Evolutionary conservation across 2,113 vertebrate genomes (phyloP), one percentile per base, ranked within the genome.

Genomic region (Ammodytes dubius): DNA sequence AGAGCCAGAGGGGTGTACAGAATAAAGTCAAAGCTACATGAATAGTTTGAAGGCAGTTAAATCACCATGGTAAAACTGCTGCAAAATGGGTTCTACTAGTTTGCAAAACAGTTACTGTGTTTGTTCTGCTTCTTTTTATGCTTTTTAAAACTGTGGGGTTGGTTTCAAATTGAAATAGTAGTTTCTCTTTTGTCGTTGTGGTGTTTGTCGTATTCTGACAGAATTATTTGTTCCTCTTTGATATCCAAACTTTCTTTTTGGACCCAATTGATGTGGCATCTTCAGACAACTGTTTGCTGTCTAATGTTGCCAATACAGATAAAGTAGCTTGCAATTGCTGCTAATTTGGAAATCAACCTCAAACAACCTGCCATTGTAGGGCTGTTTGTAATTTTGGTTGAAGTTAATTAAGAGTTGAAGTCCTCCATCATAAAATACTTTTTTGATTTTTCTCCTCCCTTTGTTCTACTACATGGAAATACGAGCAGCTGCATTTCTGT

Each of bases 11-110:
- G 66, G 66, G 40, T 70, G 76, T 52, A 76, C 53, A 81, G 63
- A 77, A 68, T 60, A 71, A 49, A 35, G 13, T 54, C 46, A 77
- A 72, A 72, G 78, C 77, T 68, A 82, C 77, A 77, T 65, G 56
- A 72, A 47, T 67, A 12, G 54, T 46, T 47, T 47, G 47, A 81
- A 59, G 61, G 68, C 43, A 13, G 17, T 52, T 27, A 37, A 65
- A 64, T 66, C 49, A 82, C 13, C 56, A 60, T 15, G 9, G 5
- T 42, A 61, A 64, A 56, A 72, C 66, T 69, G 66, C 81, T 83
- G 4, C 7, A 46, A n/a, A 57, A 50, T 56, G 46, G 13, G 13
- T 39, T 59, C 0, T 46, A 37, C 39, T 45, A n/a, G 39, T 27
- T 39, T 76, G 39, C 14, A 42, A 47, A 42, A 47, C 37, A 53